Evolutionary conservation across 2,797 vertebrate genomes (phyloP).

Genomic region (Anniella stebbinsi): DNA sequence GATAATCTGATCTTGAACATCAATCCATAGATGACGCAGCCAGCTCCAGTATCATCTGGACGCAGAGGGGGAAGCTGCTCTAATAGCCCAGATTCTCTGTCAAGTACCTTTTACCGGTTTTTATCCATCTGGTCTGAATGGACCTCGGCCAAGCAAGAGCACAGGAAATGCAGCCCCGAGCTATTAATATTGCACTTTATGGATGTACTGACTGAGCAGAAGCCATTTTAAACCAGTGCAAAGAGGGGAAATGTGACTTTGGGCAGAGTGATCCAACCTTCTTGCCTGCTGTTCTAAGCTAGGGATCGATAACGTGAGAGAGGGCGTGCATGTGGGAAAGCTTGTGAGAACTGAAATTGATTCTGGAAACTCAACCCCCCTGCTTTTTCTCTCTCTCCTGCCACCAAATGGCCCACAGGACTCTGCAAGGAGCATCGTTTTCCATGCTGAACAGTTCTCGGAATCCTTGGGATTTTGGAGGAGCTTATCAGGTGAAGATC

Average conservation of each 20-base stretch:
- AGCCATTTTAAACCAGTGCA: accelerated
- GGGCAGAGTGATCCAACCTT: neutral
- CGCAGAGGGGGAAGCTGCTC: conserved; percentile 36
- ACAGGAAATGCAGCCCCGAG: conserved; percentile 36
- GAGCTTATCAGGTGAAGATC: neutral
- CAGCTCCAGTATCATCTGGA: conserved; percentile 38
- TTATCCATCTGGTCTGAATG: conserved; percentile 52
- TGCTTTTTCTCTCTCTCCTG: no score
- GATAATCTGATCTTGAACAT: neutral
- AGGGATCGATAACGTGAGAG: neutral
- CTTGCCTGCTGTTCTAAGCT: neutral
- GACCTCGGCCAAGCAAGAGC: conserved; percentile 46
- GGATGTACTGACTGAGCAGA: neutral
- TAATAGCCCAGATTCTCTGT: conserved; percentile 3
- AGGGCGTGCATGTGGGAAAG: neutral
- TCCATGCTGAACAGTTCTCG: neutral
- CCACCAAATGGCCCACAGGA: neutral
- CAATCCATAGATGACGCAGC: neutral
- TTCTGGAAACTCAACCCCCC: neutral
- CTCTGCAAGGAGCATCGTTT: neutral
- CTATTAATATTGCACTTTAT: neutral
- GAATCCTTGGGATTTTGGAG: neutral
- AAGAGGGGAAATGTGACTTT: accelerated
- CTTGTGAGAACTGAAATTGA: neutral
- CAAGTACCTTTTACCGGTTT: conserved; percentile 21